These are phyloP conservation scores for Perdita meconis DNA, from an alignment of 2,888 invertebrate species.

Conservation along the genomic window DNA sequence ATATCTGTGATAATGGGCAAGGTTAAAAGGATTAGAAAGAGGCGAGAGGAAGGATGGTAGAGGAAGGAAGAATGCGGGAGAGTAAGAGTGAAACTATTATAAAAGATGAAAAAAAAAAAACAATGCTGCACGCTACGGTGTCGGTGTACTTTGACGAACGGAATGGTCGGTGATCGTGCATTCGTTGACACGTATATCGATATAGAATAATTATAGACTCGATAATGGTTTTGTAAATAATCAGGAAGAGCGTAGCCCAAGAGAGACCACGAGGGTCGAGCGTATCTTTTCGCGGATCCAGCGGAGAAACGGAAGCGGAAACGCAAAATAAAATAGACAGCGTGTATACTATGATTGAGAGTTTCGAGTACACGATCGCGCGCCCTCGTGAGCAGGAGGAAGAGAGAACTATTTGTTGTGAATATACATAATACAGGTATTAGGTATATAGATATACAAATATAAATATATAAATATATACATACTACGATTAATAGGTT, in stretches of 20 bases:
- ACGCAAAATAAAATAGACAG: slow-evolving; percentile 19
- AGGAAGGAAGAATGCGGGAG: neutral
- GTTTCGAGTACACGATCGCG: slow-evolving; percentile 68
- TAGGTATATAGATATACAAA: slow-evolving; percentile 72
- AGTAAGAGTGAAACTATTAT: slow-evolving; percentile 73
- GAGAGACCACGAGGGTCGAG: slow-evolving; percentile 37
- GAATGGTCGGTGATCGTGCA: slow-evolving; percentile 76
- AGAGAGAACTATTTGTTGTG: slow-evolving; percentile 78
- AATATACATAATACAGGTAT: slow-evolving; percentile 78
- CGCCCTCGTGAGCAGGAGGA: slow-evolving; percentile 46
- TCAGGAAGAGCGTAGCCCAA: slow-evolving; percentile 38
- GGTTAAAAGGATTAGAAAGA: slow-evolving; percentile 48
- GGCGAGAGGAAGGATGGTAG: neutral
- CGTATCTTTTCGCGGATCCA: slow-evolving; percentile 30
- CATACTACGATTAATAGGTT: slow-evolving; percentile 73
- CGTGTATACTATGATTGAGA: slow-evolving; percentile 12
- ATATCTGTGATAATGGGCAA: slow-evolving; percentile 82
- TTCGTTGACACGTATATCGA: slow-evolving; percentile 76
- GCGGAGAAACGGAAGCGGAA: neutral
- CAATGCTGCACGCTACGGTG: slow-evolving; percentile 43
- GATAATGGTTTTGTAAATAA: slow-evolving; percentile 78
- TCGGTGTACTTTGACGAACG: slow-evolving; percentile 68
- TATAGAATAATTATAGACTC: slow-evolving; percentile 68
- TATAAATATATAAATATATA: slow-evolving; percentile 66
- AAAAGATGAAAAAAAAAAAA: slow-evolving; percentile 22